Conservation (phyloP, 2,888 invertebrate genomes). For the Trachelus iudaicus region DNA sequence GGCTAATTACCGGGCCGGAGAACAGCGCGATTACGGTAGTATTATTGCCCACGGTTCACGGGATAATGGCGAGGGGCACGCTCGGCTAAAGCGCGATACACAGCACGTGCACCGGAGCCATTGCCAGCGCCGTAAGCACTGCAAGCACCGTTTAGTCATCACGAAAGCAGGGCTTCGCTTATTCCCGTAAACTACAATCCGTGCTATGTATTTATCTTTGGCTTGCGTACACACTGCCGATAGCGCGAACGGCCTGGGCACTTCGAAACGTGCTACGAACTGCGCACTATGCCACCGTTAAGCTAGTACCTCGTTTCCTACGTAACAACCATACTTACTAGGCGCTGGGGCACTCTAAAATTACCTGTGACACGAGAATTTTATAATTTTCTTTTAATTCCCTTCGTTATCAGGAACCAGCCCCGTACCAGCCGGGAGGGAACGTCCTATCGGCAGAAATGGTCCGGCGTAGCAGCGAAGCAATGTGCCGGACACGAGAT, state of each 20-base stretch:
- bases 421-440: too few species aligned
- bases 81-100: slow-evolving; percentile 12
- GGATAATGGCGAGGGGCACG: slow-evolving; percentile 26
- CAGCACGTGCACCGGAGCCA: neutral
- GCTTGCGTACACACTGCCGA: neutral
- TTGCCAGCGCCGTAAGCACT: neutral
- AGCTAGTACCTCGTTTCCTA: slow-evolving; percentile 20
- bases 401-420: too few species aligned
- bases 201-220: neutral
- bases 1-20: slow-evolving; percentile 29
- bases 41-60: slow-evolving; percentile 22
- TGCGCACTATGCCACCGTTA: slow-evolving; percentile 37
- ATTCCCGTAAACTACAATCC: neutral
- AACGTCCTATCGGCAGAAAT: too few species aligned
- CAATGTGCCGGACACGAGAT: neutral
- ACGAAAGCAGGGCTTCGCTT: neutral
- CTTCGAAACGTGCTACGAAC: slow-evolving; percentile 24
- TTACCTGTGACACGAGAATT: neutral
- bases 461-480: neutral
- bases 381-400: too few species aligned
- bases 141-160: neutral
- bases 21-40: slow-evolving; percentile 9
- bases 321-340: neutral
- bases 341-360: slow-evolving; percentile 28
- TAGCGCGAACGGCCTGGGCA: neutral